Base-by-base conservation (phyloP, 2,797 vertebrate species). In the Muscicapa striata region DNA sequence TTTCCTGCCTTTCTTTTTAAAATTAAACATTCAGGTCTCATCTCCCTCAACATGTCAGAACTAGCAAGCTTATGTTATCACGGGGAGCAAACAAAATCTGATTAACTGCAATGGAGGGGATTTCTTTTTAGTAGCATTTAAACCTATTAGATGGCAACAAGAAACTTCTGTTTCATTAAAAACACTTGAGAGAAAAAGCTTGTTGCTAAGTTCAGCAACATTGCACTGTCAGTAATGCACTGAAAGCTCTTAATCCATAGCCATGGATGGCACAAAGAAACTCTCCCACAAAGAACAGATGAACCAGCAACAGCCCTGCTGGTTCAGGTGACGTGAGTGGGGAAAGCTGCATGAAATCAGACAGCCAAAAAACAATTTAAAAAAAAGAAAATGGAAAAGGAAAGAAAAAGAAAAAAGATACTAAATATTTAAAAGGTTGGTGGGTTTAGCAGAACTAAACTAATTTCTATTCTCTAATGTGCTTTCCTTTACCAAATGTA, bases 151-250 rank as follows among this genome's bases (percentile, higher is more conserved):
- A 89, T 14, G 22, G 85, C 74, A 94, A 90, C 67, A 91, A 80
- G 82, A 95, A 96, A 95, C 70, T 93, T 90, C 79, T 86, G 58
- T 87, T 92, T 94, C 87, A 70, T 91, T 85, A 87, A 83, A 95
- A 93, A 89, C 49, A 83, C 64, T 91, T 21, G 49, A 85, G 84
- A 92, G 57, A 80, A 82, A 73, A 59, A 80, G 84, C n/a, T 76
- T 75, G 83, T 90, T 87, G 76, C 69, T 86, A 75, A 58, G 55
- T 86, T 86, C 85, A 86, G 95, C 23, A 4, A 45, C 11, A 2
- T 3, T 84, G 81, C 86, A 80, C 54, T 29, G 40, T 67, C 72
- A 73, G 61, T 90, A 93, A 84, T 24, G 54, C 64, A 69, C 81
- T 29, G 84, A 87, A 94, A 83, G 54, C 57, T 87, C 87, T 84